These are phyloP conservation scores for Tanytarsus gracilentus DNA, from an alignment of 2,888 invertebrate genomes.

Conservation along the genomic window DNA sequence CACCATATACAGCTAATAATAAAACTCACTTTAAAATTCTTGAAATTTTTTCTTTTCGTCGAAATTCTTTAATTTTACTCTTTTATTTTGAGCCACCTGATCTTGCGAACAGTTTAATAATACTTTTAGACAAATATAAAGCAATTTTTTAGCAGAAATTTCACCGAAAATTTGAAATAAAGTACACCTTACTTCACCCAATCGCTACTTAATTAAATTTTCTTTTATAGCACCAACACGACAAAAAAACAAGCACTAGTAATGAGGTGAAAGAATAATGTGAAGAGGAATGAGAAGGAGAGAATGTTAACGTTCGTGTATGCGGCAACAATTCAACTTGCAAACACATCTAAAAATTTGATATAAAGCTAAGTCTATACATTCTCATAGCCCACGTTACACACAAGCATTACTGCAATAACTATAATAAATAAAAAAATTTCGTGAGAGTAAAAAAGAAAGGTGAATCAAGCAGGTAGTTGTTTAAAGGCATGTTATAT, in stretches of 20 bases:
- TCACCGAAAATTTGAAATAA: background rate
- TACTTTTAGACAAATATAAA: background rate
- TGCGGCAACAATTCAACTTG: too few relatives aligned
- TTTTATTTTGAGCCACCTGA: background rate
- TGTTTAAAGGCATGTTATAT: slow-evolving; percentile 1
- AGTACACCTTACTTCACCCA: slow-evolving; percentile 4
- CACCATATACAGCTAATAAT: too few relatives aligned
- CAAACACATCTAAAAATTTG: too few relatives aligned
- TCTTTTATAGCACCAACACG: slow-evolving; percentile 19
- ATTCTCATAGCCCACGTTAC: too few relatives aligned
- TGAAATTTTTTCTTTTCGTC: background rate
- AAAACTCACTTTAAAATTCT: slow-evolving; percentile 13
- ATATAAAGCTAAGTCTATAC: too few relatives aligned
- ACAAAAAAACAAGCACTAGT: slow-evolving; percentile 7
- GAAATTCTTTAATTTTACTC: background rate
- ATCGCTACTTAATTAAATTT: slow-evolving; percentile 27
- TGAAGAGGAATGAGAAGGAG: slow-evolving; percentile 12
- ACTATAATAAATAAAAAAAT: too few relatives aligned
- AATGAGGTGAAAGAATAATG: too few relatives aligned
- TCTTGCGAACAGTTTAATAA: background rate
- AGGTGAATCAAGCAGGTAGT: slow-evolving; percentile 8
- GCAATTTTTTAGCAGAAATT: background rate
- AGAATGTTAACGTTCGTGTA: background rate
- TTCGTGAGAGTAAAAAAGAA: background rate
- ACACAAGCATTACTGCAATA: too few relatives aligned